Conservation (phyloP, 1,140 invertebrate species). For the Psix sp. region DNA sequence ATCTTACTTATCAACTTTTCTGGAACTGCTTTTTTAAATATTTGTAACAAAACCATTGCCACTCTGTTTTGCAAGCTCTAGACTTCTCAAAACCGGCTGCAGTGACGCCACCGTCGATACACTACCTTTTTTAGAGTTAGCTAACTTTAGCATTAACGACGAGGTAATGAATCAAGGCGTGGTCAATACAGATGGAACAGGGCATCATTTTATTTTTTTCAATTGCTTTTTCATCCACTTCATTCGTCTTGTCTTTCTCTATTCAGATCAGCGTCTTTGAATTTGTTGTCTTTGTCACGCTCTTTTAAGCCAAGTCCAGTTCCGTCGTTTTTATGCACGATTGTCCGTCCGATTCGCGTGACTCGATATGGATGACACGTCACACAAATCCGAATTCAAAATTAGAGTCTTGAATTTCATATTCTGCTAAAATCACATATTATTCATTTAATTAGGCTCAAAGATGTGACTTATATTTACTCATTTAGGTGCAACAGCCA, state of each 20-base stretch:
- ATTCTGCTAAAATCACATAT: no score
- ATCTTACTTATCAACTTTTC: no score
- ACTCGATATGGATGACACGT: no score
- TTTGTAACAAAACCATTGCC: not conserved
- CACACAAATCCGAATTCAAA: no score
- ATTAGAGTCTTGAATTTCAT: no score
- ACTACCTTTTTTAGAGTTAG: not conserved
- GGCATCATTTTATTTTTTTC: constrained; percentile 31
- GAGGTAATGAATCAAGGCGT: constrained; percentile 61
- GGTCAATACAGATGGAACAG: constrained; percentile 57
- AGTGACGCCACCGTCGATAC: constrained; percentile 8
- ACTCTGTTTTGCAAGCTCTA: constrained; percentile 23
- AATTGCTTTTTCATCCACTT: not conserved
- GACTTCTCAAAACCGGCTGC: not conserved
- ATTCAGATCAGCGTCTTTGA: not conserved
- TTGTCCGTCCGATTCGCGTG: no score
- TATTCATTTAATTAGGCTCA: no score
- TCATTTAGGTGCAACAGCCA: no score
- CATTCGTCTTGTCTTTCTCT: constrained; percentile 7
- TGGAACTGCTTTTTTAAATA: no score
- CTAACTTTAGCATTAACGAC: constrained; percentile 15
- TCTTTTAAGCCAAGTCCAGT: no score
- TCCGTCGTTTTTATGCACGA: no score
- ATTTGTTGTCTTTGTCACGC: not conserved
- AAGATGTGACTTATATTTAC: no score